Percentiles rank a stretch among this genome's conserved stretches.
Conservation (phyloP, 2,888 invertebrate species). For the Caenorhabditis macrosperma region DNA sequence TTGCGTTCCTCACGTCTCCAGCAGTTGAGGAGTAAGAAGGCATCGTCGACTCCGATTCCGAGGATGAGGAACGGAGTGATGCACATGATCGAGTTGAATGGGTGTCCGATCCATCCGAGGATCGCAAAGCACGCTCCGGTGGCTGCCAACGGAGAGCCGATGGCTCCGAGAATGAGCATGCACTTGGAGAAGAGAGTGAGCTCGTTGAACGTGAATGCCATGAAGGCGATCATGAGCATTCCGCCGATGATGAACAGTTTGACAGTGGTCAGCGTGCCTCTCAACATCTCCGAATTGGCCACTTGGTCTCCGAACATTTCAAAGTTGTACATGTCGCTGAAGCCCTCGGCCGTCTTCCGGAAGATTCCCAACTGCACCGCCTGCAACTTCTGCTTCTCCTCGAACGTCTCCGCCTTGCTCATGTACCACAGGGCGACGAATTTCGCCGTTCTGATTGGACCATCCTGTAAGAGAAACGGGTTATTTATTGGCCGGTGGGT, state of each 20-base stretch:
- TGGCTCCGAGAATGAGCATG: conserved; percentile 64
- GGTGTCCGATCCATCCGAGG: conserved; percentile 69
- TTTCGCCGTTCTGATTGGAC: conserved; percentile 67
- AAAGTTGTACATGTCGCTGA: conserved; percentile 65
- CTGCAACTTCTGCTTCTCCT: conserved; percentile 64
- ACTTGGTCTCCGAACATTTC: conserved; percentile 77
- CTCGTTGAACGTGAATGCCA: conserved; percentile 71
- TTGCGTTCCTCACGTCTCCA: conserved; percentile 62
- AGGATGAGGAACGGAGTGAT: conserved; percentile 71
- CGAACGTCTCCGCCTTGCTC: conserved; percentile 62
- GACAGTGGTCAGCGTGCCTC: conserved; percentile 72
- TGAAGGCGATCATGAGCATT: conserved; percentile 70
- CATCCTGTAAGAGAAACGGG: conserved; percentile 63
- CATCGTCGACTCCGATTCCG: conserved; percentile 74
- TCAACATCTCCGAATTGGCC: conserved; percentile 77
- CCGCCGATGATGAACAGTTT: conserved; percentile 73
- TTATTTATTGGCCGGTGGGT: no score
- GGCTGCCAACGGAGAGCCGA: conserved; percentile 65
- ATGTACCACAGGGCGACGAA: conserved; percentile 77
- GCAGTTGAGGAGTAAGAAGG: conserved; percentile 68
- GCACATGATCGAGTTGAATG: conserved; percentile 72
- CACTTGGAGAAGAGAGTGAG: conserved; percentile 62
- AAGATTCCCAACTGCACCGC: conserved; percentile 73
- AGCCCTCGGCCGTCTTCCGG: conserved; percentile 58
- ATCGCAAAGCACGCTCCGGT: conserved; percentile 64